Conservation (phyloP, 1,140 invertebrate genomes). For the Drosophila leontia region DNA sequence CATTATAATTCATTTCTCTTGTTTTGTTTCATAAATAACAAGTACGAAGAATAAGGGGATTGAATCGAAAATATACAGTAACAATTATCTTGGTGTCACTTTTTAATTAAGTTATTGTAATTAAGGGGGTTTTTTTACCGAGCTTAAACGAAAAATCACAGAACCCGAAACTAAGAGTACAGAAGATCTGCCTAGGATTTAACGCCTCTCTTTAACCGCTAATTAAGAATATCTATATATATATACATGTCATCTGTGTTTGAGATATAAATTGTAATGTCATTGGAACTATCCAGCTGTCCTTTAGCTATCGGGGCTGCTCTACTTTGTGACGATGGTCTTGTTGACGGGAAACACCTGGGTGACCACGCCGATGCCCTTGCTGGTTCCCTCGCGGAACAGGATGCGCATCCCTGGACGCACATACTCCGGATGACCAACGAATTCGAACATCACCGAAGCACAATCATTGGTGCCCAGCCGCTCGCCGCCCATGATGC, state of each 20-base stretch:
- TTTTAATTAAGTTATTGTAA: conserved; percentile 59
- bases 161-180: conserved; percentile 74
- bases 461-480: conserved; percentile 92
- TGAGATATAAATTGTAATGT: conserved; percentile 56
- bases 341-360: conserved; percentile 89
- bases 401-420: conserved; percentile 93
- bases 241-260: conserved; percentile 51
- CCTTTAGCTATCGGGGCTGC: background rate
- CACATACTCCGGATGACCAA: conserved; percentile 96
- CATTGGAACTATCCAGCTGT: conserved; percentile 33
- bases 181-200: conserved; percentile 63
- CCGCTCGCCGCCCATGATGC: conserved; percentile 84
- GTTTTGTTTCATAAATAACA: conserved; percentile 2
- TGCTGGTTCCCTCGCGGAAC: conserved; percentile 94
- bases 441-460: conserved; percentile 94
- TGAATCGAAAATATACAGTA: background rate
- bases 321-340: conserved; percentile 57
- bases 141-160: conserved; percentile 81
- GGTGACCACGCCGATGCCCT: conserved; percentile 96
- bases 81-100: background rate
- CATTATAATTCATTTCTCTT: background rate
- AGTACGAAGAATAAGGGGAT: background rate
- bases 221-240: conserved; percentile 33
- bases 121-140: conserved; percentile 37
- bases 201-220: conserved; percentile 36